Percentiles rank a stretch among this genome's conserved stretches.
Evolutionary conservation across 2,888 invertebrate genomes (phyloP).

Genomic region (Ormyrus thymus): DNA sequence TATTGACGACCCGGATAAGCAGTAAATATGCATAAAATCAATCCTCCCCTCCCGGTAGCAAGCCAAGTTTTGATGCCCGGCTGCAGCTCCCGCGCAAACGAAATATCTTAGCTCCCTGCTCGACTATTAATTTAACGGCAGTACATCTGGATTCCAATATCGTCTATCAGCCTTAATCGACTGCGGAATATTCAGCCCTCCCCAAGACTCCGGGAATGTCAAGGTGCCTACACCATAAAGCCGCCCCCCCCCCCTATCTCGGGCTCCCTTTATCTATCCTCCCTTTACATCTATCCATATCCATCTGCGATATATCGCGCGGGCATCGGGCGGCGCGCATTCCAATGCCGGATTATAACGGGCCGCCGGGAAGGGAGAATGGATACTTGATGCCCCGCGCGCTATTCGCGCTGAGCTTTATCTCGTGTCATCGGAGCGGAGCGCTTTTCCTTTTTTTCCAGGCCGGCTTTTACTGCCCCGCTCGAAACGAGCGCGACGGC

Average conservation of each 20-base stretch:
- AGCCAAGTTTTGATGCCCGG: no score
- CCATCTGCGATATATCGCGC: no score
- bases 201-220: conserved; percentile 24
- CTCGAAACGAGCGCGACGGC: no score
- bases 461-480: background rate
- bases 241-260: background rate
- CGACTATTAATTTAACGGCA: conserved; percentile 68
- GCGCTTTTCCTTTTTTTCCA: background rate
- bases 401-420: background rate
- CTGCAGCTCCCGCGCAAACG: no score
- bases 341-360: conserved; percentile 10
- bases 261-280: background rate
- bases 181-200: conserved; percentile 59
- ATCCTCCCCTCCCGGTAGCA: background rate
- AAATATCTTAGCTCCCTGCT: background rate
- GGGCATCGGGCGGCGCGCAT: background rate
- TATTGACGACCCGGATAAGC: no score
- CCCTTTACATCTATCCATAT: background rate
- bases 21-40: no score
- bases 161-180: conserved; percentile 61
- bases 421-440: background rate
- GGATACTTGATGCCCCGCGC: conserved; percentile 5
- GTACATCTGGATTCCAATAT: conserved; percentile 67
- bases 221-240: conserved; percentile 15
- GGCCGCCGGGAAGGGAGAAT: background rate